Conservation (phyloP, 2,888 invertebrate genomes). For the Eubasilissa splendida region DNA sequence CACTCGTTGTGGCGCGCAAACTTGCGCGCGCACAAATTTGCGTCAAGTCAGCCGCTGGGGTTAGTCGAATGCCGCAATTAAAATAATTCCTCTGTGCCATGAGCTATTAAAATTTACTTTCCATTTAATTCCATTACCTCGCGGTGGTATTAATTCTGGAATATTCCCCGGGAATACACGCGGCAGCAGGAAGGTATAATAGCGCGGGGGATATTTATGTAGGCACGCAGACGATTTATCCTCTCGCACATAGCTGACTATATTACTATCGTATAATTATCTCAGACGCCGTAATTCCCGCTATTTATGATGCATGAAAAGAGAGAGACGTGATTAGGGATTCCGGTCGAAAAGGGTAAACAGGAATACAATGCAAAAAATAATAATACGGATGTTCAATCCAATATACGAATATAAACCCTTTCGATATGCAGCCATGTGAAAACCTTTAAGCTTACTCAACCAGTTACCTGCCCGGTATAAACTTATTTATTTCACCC, state of each 20-base stretch:
- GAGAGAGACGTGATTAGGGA: not conserved
- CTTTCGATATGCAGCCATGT: no score
- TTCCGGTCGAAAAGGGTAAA: not conserved
- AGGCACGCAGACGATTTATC: slow-evolving; percentile 35
- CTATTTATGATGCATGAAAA: slow-evolving; percentile 38
- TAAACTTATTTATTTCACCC: no score
- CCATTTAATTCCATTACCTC: slow-evolving; percentile 52
- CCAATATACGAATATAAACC: no score
- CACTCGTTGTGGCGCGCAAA: no score
- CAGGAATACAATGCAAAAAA: not conserved
- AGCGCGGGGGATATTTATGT: slow-evolving; percentile 22
- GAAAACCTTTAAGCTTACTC: no score
- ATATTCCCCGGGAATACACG: slow-evolving; percentile 39
- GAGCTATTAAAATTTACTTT: slow-evolving; percentile 67
- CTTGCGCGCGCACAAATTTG: not conserved
- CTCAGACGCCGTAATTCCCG: slow-evolving; percentile 12
- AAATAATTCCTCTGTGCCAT: slow-evolving; percentile 69
- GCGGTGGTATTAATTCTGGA: slow-evolving; percentile 47
- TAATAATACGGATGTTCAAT: no score
- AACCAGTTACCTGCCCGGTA: no score
- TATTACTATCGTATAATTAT: not conserved
- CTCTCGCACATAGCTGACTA: slow-evolving; percentile 10
- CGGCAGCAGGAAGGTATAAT: slow-evolving; percentile 10
- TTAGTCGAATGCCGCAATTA: slow-evolving; percentile 62
- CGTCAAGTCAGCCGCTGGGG: not conserved